These are phyloP conservation scores for Monodelphis domestica DNA, from an alignment of 2,797 vertebrate species.

Conservation along the genomic window DNA sequence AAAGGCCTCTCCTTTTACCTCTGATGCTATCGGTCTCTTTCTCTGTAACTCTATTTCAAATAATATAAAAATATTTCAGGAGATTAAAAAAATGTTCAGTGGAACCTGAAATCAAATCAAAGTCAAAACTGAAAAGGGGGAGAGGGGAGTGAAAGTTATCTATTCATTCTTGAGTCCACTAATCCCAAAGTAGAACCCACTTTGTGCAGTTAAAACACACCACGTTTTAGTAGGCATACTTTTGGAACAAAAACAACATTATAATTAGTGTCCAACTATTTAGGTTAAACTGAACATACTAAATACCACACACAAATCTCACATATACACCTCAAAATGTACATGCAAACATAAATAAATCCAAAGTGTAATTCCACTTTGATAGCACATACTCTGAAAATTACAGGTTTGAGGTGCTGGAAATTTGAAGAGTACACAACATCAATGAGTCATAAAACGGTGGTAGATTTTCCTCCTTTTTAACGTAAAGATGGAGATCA, in stretches of 20 bases:
- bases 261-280: constrained; percentile 40
- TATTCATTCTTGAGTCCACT: constrained; percentile 67
- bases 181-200: constrained; percentile 66
- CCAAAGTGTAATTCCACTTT: constrained; percentile 58
- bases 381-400: constrained; percentile 71
- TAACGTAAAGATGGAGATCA: constrained; percentile 68
- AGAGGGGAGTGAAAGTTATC: constrained; percentile 62
- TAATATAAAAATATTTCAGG: constrained; percentile 52
- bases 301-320: neutral
- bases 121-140: constrained; percentile 61
- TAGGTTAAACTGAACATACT: constrained; percentile 54
- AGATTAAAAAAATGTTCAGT: constrained; percentile 56
- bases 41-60: neutral
- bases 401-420: constrained; percentile 58
- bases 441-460: constrained; percentile 43
- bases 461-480: constrained; percentile 49
- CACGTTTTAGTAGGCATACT: constrained; percentile 48
- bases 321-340: neutral
- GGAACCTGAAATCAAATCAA: constrained; percentile 71
- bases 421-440: constrained; percentile 60
- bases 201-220: constrained; percentile 57
- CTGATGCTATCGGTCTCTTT: too few relatives aligned
- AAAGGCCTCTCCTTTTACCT: too few relatives aligned
- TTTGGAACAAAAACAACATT: constrained; percentile 67
- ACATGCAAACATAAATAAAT: constrained; percentile 53